These are phyloP conservation scores for Apteryx owenii DNA, from an alignment of 2,113 vertebrate species.

Conservation along the genomic window DNA sequence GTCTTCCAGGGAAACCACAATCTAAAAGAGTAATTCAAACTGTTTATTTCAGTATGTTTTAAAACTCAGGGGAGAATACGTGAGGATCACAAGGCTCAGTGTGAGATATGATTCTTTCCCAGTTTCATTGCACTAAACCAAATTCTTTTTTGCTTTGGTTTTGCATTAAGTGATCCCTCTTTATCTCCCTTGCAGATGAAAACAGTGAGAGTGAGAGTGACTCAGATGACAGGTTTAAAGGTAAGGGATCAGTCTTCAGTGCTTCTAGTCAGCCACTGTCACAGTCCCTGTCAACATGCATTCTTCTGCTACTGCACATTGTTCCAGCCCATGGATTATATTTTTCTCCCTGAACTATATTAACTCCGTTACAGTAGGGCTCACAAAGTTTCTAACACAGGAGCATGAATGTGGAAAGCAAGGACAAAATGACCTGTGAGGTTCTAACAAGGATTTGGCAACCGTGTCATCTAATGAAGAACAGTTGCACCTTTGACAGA, in stretches of 20 bases:
- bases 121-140: neutral
- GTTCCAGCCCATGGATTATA: neutral
- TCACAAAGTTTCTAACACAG: neutral
- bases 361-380: neutral
- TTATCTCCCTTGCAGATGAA: conserved; percentile 89
- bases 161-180: conserved; percentile 33
- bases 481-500: conserved; percentile 27
- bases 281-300: neutral
- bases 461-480: conserved; percentile 16
- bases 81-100: neutral
- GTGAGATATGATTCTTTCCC: neutral
- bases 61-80: neutral
- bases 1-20: neutral
- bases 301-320: neutral
- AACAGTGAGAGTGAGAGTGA: conserved; percentile 99
- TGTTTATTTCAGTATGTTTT: conserved; percentile 5
- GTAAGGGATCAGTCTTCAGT: conserved; percentile 77
- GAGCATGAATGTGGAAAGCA: neutral
- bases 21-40: neutral
- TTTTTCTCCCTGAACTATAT: neutral
- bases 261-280: neutral
- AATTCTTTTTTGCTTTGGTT: conserved; percentile 32
- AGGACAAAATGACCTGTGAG: conserved; percentile 25
- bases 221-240: conserved; percentile 99
- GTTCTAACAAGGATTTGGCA: conserved; percentile 30